Conservation (phyloP, 2,797 vertebrate species). For the Scyliorhinus canicula region DNA sequence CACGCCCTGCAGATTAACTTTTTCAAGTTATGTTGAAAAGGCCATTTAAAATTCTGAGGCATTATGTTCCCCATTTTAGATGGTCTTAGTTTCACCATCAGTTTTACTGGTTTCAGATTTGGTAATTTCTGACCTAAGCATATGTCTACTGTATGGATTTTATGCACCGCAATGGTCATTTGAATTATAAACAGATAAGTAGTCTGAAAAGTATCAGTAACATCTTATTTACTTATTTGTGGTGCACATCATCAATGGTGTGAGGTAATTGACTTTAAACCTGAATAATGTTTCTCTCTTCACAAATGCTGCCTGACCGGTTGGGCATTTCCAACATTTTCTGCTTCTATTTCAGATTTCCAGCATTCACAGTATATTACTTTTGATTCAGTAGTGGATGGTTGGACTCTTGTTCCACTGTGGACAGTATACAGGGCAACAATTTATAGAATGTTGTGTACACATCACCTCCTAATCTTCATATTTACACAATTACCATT, state of each 20-base stretch:
- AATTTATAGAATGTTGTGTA: background rate
- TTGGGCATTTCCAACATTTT: background rate
- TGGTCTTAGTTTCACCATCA: background rate
- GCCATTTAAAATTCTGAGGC: background rate
- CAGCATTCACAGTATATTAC: background rate
- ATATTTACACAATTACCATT: background rate
- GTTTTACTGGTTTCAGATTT: background rate
- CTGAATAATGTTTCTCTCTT: background rate
- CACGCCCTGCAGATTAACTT: background rate
- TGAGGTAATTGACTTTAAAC: background rate
- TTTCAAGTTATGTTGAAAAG: background rate
- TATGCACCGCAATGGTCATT: background rate
- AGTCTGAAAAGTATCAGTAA: background rate
- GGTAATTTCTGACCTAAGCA: background rate
- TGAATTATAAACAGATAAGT: background rate
- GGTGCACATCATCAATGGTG: background rate
- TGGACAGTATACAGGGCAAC: background rate
- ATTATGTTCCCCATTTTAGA: background rate
- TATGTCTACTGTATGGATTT: background rate
- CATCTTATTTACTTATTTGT: background rate
- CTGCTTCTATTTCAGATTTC: background rate
- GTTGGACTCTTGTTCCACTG: background rate
- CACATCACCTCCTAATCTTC: background rate
- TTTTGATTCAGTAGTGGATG: background rate
- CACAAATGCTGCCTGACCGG: background rate